Evolutionary conservation across 2,113 vertebrate genomes (phyloP), one percentile per base, ranked within the genome.

Genomic region (Corythaeola cristata): DNA sequence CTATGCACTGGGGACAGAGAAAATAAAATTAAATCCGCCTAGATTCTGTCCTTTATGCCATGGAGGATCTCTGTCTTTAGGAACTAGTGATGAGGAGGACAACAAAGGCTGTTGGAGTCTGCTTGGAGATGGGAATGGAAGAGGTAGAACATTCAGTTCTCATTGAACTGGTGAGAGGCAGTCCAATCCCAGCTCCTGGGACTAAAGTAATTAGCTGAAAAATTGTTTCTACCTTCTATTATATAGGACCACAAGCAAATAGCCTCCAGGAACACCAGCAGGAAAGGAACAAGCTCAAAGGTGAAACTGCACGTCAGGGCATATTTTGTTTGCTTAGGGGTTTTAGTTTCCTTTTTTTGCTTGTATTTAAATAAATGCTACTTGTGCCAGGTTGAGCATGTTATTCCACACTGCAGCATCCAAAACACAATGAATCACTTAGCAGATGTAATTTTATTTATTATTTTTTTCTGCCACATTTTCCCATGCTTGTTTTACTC

Each of bases 361-460:
- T 93, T 68, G 6, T 56, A 56, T 90, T 83, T 71, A 93, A 74
- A 86, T 39, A 86, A 84, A 87, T 28, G 15, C 17, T 66, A n/a
- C 52, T 88, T 91, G 56, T 88, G 87, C 64, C 89, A 94, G 79
- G 16, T 17, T 89, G 52, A 58, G 23, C 28, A 71, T 8, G 8
- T 90, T 55, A 69, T 87, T 92, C 74, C 69, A 72, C 26, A 41
- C 17, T 45, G 77, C 72, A 96, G 90, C 28, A 96, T 39, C 37
- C 60, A 84, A 86, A 93, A 71, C 62, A 95, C 58, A 72, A 62
- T 39, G 84, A 93, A 90, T 41, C 78, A 95, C 39, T 69, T 79
- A 52, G 12, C 26, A 84, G 10, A 63, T 39, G 3, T 22, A 24
- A 41, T 11, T 58, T 85, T 91, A 52, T 67, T 8, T 2, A 39